Conservation (phyloP, 2,113 vertebrate species). For the Arizona elegans region DNA sequence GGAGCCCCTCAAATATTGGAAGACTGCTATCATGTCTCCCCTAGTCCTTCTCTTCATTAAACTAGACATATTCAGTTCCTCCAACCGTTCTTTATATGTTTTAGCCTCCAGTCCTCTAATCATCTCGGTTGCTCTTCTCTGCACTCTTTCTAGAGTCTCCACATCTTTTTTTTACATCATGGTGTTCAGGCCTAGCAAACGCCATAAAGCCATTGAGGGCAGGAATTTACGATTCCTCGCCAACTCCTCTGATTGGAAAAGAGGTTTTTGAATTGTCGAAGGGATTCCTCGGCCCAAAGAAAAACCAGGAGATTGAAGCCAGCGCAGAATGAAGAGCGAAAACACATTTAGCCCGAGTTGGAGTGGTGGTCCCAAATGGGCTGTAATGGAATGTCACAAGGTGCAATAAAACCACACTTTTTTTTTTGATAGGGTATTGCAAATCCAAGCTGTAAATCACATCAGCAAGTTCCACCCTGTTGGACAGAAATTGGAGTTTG, state of each 20-base stretch:
- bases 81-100: no score
- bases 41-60: no score
- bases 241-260: background rate
- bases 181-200: background rate
- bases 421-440: constrained; percentile 7
- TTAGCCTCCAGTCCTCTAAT: no score
- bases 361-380: background rate
- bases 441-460: background rate
- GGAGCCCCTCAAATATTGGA: no score
- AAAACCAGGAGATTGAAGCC: background rate
- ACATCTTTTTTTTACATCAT: no score
- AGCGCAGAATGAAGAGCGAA: background rate
- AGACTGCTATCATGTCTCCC: no score
- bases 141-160: no score
- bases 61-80: no score
- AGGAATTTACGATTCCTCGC: background rate
- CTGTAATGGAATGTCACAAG: background rate
- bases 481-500: constrained; percentile 10
- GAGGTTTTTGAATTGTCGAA: background rate
- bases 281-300: background rate
- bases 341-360: background rate
- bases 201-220: background rate
- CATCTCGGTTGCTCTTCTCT: no score
- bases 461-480: background rate
- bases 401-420: background rate